Evolutionary conservation across 1,140 invertebrate genomes (phyloP).

Genomic region (Ooceraea biroi): DNA sequence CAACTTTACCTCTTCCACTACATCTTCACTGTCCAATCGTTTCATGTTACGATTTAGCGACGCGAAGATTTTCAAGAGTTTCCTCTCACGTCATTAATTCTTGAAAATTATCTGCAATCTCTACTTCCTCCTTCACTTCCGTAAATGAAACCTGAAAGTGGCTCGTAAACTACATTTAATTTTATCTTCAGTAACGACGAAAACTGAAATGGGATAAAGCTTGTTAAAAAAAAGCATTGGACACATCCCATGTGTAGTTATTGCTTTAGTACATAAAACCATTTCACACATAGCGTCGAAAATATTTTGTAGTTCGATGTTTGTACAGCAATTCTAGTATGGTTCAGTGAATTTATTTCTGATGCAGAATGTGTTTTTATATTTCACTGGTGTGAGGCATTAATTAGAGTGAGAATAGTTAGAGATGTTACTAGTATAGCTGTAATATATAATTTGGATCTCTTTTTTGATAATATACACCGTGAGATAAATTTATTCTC

Average conservation of each 20-base stretch:
- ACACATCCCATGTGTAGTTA: background rate
- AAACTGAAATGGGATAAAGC: conserved; percentile 1
- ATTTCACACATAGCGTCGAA: background rate
- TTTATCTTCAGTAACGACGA: background rate
- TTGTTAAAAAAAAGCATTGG: background rate
- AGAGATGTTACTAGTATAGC: background rate
- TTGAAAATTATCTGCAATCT: conserved; percentile 14
- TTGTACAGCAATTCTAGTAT: background rate
- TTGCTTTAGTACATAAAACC: background rate
- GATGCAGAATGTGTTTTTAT: background rate
- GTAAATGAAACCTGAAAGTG: conserved; percentile 13
- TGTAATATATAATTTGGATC: background rate
- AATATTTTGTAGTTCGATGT: background rate
- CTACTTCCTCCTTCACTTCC: background rate
- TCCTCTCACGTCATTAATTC: conserved; percentile 18
- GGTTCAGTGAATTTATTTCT: background rate
- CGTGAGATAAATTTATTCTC: background rate
- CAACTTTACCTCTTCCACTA: conserved; percentile 18
- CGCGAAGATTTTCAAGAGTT: background rate
- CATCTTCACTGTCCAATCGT: conserved; percentile 10
- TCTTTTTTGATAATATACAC: background rate
- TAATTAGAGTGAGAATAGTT: background rate
- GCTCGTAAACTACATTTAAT: conserved; percentile 7
- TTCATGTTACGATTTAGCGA: conserved; percentile 19
- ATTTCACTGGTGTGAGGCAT: background rate